phyloP scores from a whole-genome alignment of 2,888 invertebrate genomes.

The Abscondita cerata region DNA sequence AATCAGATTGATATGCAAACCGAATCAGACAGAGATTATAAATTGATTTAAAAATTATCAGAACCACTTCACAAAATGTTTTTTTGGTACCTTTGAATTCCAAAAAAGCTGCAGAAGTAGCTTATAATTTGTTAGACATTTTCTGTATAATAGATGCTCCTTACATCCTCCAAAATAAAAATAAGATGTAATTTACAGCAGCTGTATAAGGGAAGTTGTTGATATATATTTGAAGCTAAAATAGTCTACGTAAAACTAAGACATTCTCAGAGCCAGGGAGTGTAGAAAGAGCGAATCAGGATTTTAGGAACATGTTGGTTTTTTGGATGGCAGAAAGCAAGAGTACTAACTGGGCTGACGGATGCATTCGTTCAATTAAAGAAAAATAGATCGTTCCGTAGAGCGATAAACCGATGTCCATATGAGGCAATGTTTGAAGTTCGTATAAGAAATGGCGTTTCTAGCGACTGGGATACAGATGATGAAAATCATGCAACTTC shows the following conservation, averaged over 20 bases:
- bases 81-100: conserved; percentile 42
- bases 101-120: conserved; percentile 45
- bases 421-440: conserved; percentile 38
- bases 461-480: not conserved
- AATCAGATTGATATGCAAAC: conserved; percentile 17
- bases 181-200: conserved; percentile 44
- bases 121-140: conserved; percentile 39
- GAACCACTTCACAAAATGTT: conserved; percentile 53
- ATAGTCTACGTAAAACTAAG: conserved; percentile 43
- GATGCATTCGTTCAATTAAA: conserved; percentile 34
- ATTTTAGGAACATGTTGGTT: conserved; percentile 38
- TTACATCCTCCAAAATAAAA: conserved; percentile 37
- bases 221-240: conserved; percentile 41
- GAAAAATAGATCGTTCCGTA: conserved; percentile 38
- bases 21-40: conserved; percentile 44
- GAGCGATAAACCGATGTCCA: conserved; percentile 34
- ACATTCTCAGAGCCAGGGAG: conserved; percentile 5
- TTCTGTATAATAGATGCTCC: conserved; percentile 34
- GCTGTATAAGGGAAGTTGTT: conserved; percentile 37
- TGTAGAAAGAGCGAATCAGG: conserved; percentile 21
- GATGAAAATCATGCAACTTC: conserved; percentile 1
- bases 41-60: conserved; percentile 53
- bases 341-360: conserved; percentile 40
- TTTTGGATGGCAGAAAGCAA: conserved; percentile 41
- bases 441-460: conserved; percentile 24